Evolutionary conservation across 2,888 invertebrate species (phyloP), one percentile per base, ranked within the genome.

Genomic region (Rhaphigaster nebulosa): DNA sequence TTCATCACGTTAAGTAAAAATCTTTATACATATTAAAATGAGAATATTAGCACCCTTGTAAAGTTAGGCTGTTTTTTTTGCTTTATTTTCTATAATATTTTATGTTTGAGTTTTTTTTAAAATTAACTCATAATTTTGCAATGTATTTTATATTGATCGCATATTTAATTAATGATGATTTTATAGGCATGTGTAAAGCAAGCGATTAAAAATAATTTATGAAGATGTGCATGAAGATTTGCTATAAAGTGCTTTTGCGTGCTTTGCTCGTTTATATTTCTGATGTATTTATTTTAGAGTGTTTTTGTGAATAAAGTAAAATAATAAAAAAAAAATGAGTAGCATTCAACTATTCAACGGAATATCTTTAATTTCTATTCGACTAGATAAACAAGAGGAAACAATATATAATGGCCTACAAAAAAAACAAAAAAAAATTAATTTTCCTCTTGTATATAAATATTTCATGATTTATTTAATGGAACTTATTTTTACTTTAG

Each of bases 401-500:
- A 38, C 6, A 38, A 6, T 76, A 38, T 20, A 38, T 76, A 10
- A 8, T 70, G 34, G 6, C n/a, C n/a, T 18, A 87, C 3, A 34
- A 41, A 1, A 87, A 50, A n/a, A n/a, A n/a, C n/a, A n/a, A 52
- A 87, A 29, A 26, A 76, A n/a, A 70, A 70, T 65, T 89, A 8
- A 65, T 29, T 50, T 26, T 34, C 12, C 45, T 89, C 29, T 34
- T 50, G n/a, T 54, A 41, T 52, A 45, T 89, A n/a, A 13, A 34
- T 45, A 50, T 84, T 91, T 52, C 29, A 56, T 18, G n/a, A 41
- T 76, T 84, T 70, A 89, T 90, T 50, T 70, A 90, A 89, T 88
- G 84, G 60, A 91, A 90, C 15, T 6, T 76, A 38, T 76, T 76
- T 76, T 76, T 38, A 76, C n/a, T 52, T 20, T 76, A 88, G 54